phyloP scores from a whole-genome alignment of 2,797 vertebrate genomes.

The Brachymystax lenok region DNA sequence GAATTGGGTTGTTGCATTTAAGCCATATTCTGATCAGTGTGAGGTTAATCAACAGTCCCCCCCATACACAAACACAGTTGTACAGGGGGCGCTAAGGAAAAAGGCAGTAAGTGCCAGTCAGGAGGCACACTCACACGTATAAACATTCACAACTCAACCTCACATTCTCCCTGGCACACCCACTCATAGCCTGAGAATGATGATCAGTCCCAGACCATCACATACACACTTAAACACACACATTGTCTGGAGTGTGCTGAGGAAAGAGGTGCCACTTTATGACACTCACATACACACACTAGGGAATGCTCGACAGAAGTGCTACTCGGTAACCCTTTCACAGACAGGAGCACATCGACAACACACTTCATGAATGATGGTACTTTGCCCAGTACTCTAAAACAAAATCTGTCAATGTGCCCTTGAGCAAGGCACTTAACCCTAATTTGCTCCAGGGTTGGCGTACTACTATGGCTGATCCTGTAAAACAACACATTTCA shows the following conservation, averaged over 20 bases:
- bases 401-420: not conserved
- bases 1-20: not conserved
- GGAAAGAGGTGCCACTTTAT: constrained; percentile 47
- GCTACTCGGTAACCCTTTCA: not conserved
- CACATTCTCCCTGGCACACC: constrained; percentile 74
- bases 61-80: constrained; percentile 43
- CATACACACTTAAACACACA: constrained; percentile 8
- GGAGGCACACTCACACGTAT: constrained; percentile 76
- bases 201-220: constrained; percentile 29
- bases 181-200: constrained; percentile 51
- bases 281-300: constrained; percentile 11
- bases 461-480: no score
- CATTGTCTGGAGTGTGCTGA: constrained; percentile 35
- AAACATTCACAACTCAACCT: constrained; percentile 74
- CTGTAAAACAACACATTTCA: no score
- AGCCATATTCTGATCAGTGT: not conserved
- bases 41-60: not conserved
- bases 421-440: no score
- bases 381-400: not conserved
- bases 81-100: constrained; percentile 57
- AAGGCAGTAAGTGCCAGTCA: constrained; percentile 69
- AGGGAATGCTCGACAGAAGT: not conserved
- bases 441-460: no score
- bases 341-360: not conserved
- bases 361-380: not conserved